Evolutionary conservation across 2,797 vertebrate species (phyloP).

Genomic region (Platalea minor): DNA sequence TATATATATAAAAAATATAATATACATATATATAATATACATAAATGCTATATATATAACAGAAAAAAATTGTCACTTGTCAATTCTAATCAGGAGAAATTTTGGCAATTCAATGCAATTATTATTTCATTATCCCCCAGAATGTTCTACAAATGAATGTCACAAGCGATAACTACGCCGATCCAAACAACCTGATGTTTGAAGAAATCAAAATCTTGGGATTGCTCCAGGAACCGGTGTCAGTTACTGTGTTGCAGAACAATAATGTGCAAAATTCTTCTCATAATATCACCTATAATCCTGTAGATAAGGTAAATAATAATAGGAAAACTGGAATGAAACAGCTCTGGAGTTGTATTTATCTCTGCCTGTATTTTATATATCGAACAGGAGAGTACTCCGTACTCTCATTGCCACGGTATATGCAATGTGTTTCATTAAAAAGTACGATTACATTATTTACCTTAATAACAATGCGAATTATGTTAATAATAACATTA

Average conservation of each 20-base stretch:
- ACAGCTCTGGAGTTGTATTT: too few species aligned
- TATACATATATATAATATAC: not conserved
- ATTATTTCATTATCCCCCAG: constrained; percentile 58
- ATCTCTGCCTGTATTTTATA: not conserved
- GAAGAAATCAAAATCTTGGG: constrained; percentile 84
- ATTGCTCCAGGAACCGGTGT: constrained; percentile 25
- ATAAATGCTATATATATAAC: too few species aligned
- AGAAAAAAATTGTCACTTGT: too few species aligned
- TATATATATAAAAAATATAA: not conserved
- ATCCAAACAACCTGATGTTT: constrained; percentile 81
- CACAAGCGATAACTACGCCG: constrained; percentile 67
- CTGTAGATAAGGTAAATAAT: constrained; percentile 75
- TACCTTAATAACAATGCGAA: not conserved
- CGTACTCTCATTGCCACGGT: fast-evolving
- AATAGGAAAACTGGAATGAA: not conserved
- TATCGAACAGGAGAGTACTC: too few species aligned
- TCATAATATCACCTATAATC: constrained; percentile 63
- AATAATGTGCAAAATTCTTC: not conserved
- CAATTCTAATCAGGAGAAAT: not conserved
- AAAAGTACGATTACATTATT: not conserved
- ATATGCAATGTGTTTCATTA: not conserved
- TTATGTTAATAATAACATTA: too few species aligned
- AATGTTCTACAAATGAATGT: constrained; percentile 68
- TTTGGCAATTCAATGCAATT: not conserved
- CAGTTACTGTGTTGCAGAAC: constrained; percentile 35